Evolutionary conservation across 2,797 vertebrate species (phyloP).

Genomic region (Eremophila alpestris): DNA sequence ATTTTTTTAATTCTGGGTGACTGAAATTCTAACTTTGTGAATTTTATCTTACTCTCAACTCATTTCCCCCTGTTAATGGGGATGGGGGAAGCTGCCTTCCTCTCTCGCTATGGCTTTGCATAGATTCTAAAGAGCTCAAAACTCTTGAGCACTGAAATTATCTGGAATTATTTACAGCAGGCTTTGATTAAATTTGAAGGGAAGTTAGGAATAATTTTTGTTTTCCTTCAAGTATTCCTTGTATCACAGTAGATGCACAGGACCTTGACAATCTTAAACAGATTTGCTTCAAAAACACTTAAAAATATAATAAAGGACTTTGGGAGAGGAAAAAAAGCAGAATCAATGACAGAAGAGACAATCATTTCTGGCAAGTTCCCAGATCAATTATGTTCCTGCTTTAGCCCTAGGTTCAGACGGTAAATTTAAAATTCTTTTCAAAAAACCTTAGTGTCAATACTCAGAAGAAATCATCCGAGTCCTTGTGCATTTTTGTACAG

Average conservation of each 20-base stretch:
- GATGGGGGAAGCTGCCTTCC: not conserved
- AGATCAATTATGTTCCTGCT: not conserved
- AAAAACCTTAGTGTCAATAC: not conserved
- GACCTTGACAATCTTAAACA: not conserved
- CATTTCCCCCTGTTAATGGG: not conserved
- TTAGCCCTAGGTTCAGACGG: not conserved
- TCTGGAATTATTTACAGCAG: not conserved
- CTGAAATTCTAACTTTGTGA: not conserved
- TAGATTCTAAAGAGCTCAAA: not conserved
- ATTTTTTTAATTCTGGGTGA: not conserved
- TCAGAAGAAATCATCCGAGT: not conserved
- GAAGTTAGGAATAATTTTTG: not conserved
- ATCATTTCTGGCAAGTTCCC: not conserved
- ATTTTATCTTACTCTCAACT: not conserved
- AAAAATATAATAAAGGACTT: not conserved
- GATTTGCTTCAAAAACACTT: not conserved
- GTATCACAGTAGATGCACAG: not conserved
- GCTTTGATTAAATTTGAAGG: not conserved
- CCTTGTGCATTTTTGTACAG: not conserved
- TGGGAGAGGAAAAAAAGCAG: not conserved
- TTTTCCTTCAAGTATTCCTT: not conserved
- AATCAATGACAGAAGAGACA: not conserved
- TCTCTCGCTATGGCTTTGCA: not conserved
- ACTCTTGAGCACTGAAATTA: not conserved
- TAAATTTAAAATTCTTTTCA: conserved; percentile 10